Evolutionary conservation across 2,888 invertebrate genomes (phyloP), one percentile per base, ranked within the genome.

Genomic region (Polia nebulosa): DNA sequence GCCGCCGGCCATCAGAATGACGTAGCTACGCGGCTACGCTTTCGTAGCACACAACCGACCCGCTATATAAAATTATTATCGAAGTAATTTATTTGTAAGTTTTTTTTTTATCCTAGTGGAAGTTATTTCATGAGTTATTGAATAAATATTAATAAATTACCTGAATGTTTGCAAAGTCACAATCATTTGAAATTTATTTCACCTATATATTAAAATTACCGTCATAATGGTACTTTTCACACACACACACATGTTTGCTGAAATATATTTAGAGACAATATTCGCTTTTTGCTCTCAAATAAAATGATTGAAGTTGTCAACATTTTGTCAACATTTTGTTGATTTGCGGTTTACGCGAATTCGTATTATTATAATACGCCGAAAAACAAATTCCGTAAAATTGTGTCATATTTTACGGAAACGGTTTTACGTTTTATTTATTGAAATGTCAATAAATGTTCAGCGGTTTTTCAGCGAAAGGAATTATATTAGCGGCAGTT

Each of bases 351-450:
- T 39, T 20, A 34, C 27, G 8, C 11, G 13, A 20, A 56, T 27
- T 11, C 22, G 32, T 41, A 71, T 55, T 36, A 15, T 49, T 44
- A n/a, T n/a, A n/a, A 11, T 11, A 29, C 36, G 41, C 1, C 17
- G 25, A 22, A 45, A 57, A 39, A 44, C 22, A 64, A 72, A 57
- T 47, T 27, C n/a, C 13, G 64, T 45, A 25, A 71, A 53, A 20
- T 20, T 64, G 34, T 71, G 29, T 29, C 41, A 34, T 57, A 61
- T 68, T 49, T 52, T 44, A 57, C 49, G 36, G n/a, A n/a, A 76
- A 71, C 29, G 20, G 8, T 64, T 69, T n/a, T 44, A n/a, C 20
- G 13, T 53, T 60, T 60, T 47, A 64, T 75, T 76, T 53, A 64
- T 71, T 44, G 47, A 41, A 57, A 11, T 44, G 4, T 36, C n/a